Conservation (phyloP, 35 echinoderm and acorn worm genomes). For the Lytechinus variegatus region DNA sequence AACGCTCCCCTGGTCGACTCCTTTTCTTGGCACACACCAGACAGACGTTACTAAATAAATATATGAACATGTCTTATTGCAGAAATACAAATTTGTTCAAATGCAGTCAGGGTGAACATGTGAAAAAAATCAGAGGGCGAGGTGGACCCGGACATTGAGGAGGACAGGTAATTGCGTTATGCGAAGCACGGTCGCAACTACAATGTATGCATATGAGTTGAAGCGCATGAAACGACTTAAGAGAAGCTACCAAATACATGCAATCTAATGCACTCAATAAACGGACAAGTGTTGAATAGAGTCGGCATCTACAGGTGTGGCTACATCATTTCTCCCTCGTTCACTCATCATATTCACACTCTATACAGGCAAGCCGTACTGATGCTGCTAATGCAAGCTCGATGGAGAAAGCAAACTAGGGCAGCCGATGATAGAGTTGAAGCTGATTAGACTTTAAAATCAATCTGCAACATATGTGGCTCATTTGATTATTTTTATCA, state of each 20-base stretch:
- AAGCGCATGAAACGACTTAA: neutral
- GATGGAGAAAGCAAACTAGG: neutral
- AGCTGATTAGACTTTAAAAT: neutral
- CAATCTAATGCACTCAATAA: constrained; percentile 12
- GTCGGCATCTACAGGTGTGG: neutral
- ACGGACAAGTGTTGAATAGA: neutral
- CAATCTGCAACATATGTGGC: too few relatives aligned
- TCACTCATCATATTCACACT: neutral
- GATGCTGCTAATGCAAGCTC: neutral
- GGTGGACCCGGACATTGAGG: neutral
- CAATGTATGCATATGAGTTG: neutral
- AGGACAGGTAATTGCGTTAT: neutral
- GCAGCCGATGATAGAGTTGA: neutral
- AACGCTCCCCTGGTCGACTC: neutral
- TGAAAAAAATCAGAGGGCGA: neutral
- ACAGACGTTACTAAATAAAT: neutral
- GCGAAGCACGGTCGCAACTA: neutral
- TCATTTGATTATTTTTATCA: too few relatives aligned
- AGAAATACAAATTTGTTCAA: neutral
- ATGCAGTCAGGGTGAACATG: neutral
- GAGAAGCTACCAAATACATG: neutral
- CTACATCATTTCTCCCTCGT: neutral
- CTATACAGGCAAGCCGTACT: neutral
- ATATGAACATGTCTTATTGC: neutral
- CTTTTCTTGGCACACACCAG: neutral